Conservation (phyloP, 2,797 vertebrate genomes). For the Alosa sapidissima region DNA sequence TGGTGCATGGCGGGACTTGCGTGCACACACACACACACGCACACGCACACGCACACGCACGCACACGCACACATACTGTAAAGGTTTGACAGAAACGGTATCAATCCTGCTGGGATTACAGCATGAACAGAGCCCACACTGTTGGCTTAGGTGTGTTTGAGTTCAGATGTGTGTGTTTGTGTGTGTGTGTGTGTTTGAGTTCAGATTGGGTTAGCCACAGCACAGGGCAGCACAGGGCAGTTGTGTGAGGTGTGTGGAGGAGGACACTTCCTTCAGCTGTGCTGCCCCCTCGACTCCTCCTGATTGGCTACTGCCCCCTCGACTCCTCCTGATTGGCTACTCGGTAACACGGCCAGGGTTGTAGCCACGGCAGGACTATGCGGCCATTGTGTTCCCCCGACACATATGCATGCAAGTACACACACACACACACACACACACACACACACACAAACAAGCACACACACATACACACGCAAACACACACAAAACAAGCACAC, state of each 20-base stretch:
- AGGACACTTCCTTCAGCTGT: slow-evolving; percentile 24
- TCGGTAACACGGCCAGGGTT: slow-evolving; percentile 50
- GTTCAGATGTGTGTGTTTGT: background rate
- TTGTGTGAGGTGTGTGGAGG: slow-evolving; percentile 24
- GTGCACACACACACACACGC: background rate
- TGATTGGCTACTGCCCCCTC: slow-evolving; percentile 38
- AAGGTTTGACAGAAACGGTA: background rate
- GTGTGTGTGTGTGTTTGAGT: no score
- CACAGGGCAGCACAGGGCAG: no score
- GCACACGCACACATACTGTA: background rate
- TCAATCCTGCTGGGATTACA: background rate
- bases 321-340: slow-evolving; percentile 37
- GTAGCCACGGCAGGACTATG: slow-evolving; percentile 68
- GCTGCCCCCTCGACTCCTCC: background rate
- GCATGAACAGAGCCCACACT: background rate
- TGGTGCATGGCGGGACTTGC: background rate
- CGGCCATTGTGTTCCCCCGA: slow-evolving; percentile 75
- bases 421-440: slow-evolving; percentile 45
- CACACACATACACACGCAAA: background rate
- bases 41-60: background rate
- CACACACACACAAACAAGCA: background rate
- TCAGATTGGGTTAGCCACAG: no score
- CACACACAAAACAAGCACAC: background rate
- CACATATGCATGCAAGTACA: slow-evolving; percentile 22
- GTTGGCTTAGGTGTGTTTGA: slow-evolving; percentile 7